Conservation (phyloP, 2,113 vertebrate species). For the Microtus pennsylvanicus region DNA sequence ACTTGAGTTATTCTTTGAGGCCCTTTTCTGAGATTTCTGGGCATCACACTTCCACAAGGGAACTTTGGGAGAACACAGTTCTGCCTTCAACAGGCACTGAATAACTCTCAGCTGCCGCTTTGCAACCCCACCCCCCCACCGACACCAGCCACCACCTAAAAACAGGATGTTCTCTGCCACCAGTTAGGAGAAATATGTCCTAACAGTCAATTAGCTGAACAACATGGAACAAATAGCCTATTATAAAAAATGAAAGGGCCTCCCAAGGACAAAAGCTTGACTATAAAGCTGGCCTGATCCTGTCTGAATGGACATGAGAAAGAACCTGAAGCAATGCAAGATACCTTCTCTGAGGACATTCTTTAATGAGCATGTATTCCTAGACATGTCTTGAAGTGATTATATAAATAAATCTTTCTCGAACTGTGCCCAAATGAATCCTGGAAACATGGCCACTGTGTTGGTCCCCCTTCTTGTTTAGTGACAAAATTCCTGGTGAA, state of each 20-base stretch:
- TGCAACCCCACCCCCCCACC: background rate
- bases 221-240: slow-evolving; percentile 12
- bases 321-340: background rate
- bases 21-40: background rate
- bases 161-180: slow-evolving; percentile 10
- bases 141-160: background rate
- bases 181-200: background rate
- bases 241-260: background rate
- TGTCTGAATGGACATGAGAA: background rate
- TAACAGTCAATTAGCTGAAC: background rate
- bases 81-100: background rate
- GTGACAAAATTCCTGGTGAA: background rate
- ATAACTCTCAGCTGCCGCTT: background rate
- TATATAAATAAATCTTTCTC: background rate
- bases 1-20: background rate
- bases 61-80: background rate
- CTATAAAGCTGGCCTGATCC: background rate
- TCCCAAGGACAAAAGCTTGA: background rate
- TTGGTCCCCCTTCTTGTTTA: background rate
- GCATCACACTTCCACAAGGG: background rate
- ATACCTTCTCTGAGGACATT: background rate
- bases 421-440: background rate
- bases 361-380: background rate
- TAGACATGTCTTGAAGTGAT: background rate
- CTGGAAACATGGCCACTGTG: background rate